Base-by-base conservation (phyloP, 1,140 invertebrate species). In the Danaus melanippus region DNA sequence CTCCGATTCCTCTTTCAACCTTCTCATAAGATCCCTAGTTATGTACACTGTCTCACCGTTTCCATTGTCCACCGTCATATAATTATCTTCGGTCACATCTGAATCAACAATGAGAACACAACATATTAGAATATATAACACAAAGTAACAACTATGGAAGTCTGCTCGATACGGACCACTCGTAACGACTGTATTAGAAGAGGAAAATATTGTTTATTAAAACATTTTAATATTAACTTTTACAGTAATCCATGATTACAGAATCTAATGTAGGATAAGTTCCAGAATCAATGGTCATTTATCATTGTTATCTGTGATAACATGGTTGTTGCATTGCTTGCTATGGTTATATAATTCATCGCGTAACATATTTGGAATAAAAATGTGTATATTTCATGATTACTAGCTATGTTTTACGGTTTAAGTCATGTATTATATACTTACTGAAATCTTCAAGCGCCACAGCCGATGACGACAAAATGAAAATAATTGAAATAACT, bases 31-130 rank as follows among this genome's bases (percentile, higher is more conserved):
- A 10, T 81, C 68, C 32, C 67, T 67, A 1, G 60, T 65, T 53
- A 84, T 74, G 42, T 56, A 75, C 11, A 81, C 69, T 1, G 57
- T 54, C 10, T 75, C 65, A 15, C 82, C 82, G 80, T 80, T 67
- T 54, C 57, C 67, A 46, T 74, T 76, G 2, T 65, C 32, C 15
- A 76, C 56, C 8, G 67, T 52, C 32, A 70, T 10, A 17, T 67
- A 66, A 9, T 61, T 58, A 8, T 54, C 46, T 44, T 62, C 53
- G 1, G 68, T 77, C 9, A 46, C 59, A 67, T 77, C 76, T 79
- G 52, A 32, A 64, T 66, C 10, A 56, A 47, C 10, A 12, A 39
- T 42, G 39, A 42, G 15, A n/a, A 17, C 45, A 56, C 15, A 15
- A 15, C 15, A 15, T 15, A 15, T 15, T 15, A 11, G 5, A 42